A percentile compares a stretch with the other conserved stretches of the same genome.
These are phyloP conservation scores for Cheirogaleus major DNA, from an alignment of 2,797 vertebrate genomes.

Conservation along the genomic window DNA sequence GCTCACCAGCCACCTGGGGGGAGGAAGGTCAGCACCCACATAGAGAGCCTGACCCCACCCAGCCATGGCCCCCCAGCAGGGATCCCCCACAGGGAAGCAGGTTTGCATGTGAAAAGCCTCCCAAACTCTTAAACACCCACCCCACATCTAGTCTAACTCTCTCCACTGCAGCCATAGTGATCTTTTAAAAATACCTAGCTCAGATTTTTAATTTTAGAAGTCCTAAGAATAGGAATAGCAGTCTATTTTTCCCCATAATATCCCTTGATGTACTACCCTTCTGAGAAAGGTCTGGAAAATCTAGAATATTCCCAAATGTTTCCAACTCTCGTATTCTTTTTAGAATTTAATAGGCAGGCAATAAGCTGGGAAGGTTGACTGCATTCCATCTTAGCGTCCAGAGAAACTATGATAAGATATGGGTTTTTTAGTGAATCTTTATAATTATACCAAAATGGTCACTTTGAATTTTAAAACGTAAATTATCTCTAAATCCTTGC, in stretches of 20 bases:
- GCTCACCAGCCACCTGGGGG: neutral
- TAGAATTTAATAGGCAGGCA: neutral
- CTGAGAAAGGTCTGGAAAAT: neutral
- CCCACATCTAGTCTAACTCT: neutral
- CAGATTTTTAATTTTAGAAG: neutral
- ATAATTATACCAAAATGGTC: constrained; percentile 47
- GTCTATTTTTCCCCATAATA: neutral
- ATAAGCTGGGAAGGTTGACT: neutral
- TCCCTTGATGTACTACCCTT: neutral
- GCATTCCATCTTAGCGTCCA: neutral
- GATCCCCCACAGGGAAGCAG: neutral
- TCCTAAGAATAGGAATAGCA: neutral
- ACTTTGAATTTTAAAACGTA: constrained; percentile 59
- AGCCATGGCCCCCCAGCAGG: neutral
- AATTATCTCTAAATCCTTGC: constrained; percentile 15
- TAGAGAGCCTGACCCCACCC: neutral
- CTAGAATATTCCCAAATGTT: neutral
- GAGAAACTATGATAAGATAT: neutral
- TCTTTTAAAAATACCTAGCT: neutral
- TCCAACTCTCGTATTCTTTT: neutral
- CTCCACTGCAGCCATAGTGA: neutral
- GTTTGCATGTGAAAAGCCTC: neutral
- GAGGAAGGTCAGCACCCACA: neutral
- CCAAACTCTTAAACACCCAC: neutral
- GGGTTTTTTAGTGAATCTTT: neutral